These are phyloP conservation scores for Eudemis profundana DNA, from an alignment of 2,888 invertebrate species.

Conservation along the genomic window DNA sequence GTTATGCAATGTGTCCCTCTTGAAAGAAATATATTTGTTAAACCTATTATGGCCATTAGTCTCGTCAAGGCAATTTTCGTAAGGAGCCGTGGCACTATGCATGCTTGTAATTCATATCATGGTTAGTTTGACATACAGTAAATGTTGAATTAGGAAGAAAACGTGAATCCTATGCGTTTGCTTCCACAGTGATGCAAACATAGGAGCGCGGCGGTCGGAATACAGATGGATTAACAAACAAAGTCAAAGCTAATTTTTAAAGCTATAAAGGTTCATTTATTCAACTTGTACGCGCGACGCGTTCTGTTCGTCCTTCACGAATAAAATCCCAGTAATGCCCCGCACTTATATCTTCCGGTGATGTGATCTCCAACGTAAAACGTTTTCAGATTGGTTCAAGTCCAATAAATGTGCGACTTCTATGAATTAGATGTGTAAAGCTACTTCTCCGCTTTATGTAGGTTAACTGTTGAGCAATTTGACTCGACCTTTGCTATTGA, in stretches of 20 bases:
- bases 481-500: constrained; percentile 54
- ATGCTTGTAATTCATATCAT: constrained; percentile 43
- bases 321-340: constrained; percentile 62
- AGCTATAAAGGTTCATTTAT: constrained; percentile 50
- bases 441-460: constrained; percentile 49
- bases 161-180: constrained; percentile 33
- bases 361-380: constrained; percentile 56
- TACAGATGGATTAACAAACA: constrained; percentile 45
- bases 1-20: constrained; percentile 71
- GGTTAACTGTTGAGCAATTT: constrained; percentile 58
- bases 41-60: constrained; percentile 73
- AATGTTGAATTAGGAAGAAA: constrained; percentile 39
- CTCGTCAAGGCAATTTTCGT: constrained; percentile 79
- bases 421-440: constrained; percentile 24
- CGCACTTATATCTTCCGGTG: constrained; percentile 69
- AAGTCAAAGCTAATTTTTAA: constrained; percentile 46
- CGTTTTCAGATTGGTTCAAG: constrained; percentile 19
- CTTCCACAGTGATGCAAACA: constrained; percentile 45
- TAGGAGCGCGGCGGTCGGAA: constrained; percentile 42
- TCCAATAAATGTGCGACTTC: constrained; percentile 18
- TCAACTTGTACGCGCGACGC: constrained; percentile 71
- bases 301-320: constrained; percentile 72
- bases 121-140: constrained; percentile 29
- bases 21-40: constrained; percentile 76
- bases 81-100: constrained; percentile 64